These are phyloP conservation scores for Stenodera caucasica DNA, from an alignment of 2,888 invertebrate species.

Conservation along the genomic window DNA sequence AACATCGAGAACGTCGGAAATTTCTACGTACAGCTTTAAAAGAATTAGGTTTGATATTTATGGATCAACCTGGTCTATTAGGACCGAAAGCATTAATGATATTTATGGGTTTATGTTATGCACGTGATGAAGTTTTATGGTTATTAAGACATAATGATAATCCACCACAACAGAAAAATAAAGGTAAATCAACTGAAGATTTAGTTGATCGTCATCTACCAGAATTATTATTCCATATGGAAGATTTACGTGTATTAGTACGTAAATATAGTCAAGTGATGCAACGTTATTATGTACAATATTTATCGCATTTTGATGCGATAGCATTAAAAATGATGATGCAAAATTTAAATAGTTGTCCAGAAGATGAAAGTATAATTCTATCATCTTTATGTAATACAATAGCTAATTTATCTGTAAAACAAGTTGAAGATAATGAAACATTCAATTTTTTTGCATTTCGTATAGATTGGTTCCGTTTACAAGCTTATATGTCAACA, in stretches of 20 bases:
- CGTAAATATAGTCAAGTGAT: slow-evolving; percentile 79
- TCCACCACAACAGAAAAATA: slow-evolving; percentile 84
- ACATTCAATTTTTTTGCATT: slow-evolving; percentile 94
- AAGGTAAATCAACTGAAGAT: slow-evolving; percentile 85
- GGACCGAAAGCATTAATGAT: slow-evolving; percentile 97
- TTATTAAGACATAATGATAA: slow-evolving; percentile 94
- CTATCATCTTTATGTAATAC: slow-evolving; percentile 90
- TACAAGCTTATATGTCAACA: slow-evolving; percentile 92
- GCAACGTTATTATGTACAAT: slow-evolving; percentile 97
- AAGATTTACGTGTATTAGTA: slow-evolving; percentile 91
- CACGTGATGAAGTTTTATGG: slow-evolving; percentile 98
- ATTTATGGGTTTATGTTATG: slow-evolving; percentile 93
- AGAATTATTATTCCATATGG: slow-evolving; percentile 97
- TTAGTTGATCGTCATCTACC: slow-evolving; percentile 94
- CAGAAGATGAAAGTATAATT: slow-evolving; percentile 95
- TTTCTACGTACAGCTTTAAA: slow-evolving; percentile 94
- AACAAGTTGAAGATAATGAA: slow-evolving; percentile 96
- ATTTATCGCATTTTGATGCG: slow-evolving; percentile 94
- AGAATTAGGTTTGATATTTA: slow-evolving; percentile 91
- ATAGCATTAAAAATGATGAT: slow-evolving; percentile 83
- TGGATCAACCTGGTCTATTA: slow-evolving; percentile 96
- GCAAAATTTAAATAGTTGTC: slow-evolving; percentile 78
- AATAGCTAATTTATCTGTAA: slow-evolving; percentile 81
- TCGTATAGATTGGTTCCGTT: slow-evolving; percentile 91
- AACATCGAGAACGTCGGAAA: slow-evolving; percentile 94